phyloP scores from a whole-genome alignment of 2,888 invertebrate genomes.

The Phymatocera aterrima region DNA sequence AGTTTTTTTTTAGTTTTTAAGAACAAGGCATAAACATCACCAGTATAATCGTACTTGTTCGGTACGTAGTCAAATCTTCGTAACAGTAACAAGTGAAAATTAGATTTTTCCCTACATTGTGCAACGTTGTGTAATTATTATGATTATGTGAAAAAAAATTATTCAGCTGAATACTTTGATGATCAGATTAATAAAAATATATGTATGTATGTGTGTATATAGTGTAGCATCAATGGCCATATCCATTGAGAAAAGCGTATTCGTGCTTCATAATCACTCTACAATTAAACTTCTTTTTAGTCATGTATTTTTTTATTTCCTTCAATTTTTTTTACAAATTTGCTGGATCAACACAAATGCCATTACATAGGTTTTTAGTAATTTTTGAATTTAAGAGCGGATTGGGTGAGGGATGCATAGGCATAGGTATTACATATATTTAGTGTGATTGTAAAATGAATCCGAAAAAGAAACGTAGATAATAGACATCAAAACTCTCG shows the following conservation, averaged over 20 bases:
- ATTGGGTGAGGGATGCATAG: background rate
- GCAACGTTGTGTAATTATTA: conserved; percentile 24
- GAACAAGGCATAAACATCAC: conserved; percentile 21
- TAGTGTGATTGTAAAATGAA: conserved; percentile 19
- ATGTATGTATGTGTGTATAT: conserved; percentile 7
- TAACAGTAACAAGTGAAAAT: conserved; percentile 44
- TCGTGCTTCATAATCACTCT: conserved; percentile 20
- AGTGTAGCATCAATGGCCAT: conserved; percentile 30
- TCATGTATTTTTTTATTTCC: background rate
- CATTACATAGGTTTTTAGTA: background rate
- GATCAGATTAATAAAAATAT: conserved; percentile 39
- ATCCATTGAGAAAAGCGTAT: conserved; percentile 32
- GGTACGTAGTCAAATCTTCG: conserved; percentile 42
- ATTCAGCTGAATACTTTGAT: conserved; percentile 35
- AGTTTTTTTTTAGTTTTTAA: no score
- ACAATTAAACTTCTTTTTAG: conserved; percentile 25
- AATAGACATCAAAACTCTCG: conserved; percentile 32
- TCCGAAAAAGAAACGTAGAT: conserved; percentile 26
- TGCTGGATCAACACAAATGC: conserved; percentile 23
- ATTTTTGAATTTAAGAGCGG: conserved; percentile 1
- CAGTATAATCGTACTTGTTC: background rate
- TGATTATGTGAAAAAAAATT: background rate
- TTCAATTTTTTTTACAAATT: conserved; percentile 6
- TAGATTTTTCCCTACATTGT: conserved; percentile 15
- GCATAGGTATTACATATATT: no score